These are phyloP conservation scores for Paraplagusia blochii DNA, from an alignment of 2,113 vertebrate genomes.

Conservation along the genomic window DNA sequence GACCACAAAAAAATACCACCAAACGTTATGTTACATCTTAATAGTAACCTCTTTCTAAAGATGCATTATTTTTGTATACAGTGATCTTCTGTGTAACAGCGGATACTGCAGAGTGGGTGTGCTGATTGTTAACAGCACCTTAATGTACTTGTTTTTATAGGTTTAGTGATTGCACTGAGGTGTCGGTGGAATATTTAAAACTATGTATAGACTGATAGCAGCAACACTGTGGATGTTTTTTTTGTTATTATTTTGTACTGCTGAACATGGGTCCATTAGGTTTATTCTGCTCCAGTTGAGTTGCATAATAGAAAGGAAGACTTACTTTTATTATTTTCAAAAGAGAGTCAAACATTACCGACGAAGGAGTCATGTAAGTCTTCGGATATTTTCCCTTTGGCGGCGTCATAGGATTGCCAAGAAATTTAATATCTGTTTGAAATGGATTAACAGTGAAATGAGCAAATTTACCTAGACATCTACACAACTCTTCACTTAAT, in stretches of 20 bases:
- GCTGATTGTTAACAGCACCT: constrained; percentile 12
- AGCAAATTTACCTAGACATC: too few species aligned
- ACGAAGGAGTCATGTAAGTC: constrained; percentile 7
- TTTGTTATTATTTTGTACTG: constrained; percentile 1
- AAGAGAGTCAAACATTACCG: constrained; percentile 6
- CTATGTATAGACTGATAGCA: not conserved
- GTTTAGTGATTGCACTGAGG: not conserved
- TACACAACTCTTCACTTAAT: too few species aligned
- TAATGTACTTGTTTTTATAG: constrained; percentile 10
- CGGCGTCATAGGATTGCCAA: too few species aligned
- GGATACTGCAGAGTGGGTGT: constrained; percentile 5
- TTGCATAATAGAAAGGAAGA: not conserved
- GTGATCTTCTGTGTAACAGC: too few species aligned
- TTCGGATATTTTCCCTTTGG: too few species aligned
- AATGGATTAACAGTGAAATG: too few species aligned
- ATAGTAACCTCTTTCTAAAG: too few species aligned
- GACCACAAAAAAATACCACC: too few species aligned
- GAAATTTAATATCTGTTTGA: too few species aligned
- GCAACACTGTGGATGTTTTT: not conserved
- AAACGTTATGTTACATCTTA: too few species aligned
- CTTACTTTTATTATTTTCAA: constrained; percentile 1
- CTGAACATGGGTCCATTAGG: not conserved
- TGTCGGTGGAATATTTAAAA: not conserved
- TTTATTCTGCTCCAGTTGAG: constrained; percentile 6
- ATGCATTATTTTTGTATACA: too few species aligned